phyloP scores from a whole-genome alignment of 2,888 invertebrate genomes.

The Tromatobia lineatoria region DNA sequence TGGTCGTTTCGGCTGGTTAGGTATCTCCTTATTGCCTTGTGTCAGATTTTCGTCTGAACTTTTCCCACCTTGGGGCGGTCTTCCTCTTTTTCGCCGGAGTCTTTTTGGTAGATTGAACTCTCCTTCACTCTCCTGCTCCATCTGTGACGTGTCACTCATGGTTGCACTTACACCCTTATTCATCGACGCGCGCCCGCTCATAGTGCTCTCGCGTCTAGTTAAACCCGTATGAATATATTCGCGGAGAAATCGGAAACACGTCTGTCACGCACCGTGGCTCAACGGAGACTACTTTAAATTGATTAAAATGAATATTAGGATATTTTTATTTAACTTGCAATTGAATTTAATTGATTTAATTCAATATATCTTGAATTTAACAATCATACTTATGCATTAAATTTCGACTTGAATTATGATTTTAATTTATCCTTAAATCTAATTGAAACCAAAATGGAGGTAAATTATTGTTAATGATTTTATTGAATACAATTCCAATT shows the following conservation, averaged over 20 bases:
- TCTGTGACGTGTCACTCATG: slow-evolving; percentile 17
- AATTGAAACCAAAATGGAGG: slow-evolving; percentile 88
- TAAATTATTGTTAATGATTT: slow-evolving; percentile 90
- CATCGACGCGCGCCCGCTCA: too few species aligned
- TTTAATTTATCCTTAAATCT: slow-evolving; percentile 79
- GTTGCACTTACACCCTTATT: too few species aligned
- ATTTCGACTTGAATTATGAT: slow-evolving; percentile 86
- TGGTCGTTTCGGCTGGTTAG: neutral
- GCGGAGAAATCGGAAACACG: too few species aligned
- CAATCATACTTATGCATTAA: slow-evolving; percentile 86
- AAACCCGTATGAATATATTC: too few species aligned
- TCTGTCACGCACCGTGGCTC: too few species aligned
- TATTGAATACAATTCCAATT: slow-evolving; percentile 87
- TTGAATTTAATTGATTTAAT: slow-evolving; percentile 68
- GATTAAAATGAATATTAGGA: slow-evolving; percentile 81
- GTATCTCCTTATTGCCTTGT: neutral
- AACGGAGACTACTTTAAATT: too few species aligned
- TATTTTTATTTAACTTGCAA: slow-evolving; percentile 67
- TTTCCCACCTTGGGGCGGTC: neutral
- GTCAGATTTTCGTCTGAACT: neutral
- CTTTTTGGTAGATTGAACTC: neutral
- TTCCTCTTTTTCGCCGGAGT: slow-evolving; percentile 81
- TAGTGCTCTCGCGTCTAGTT: too few species aligned
- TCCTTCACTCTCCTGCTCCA: neutral
- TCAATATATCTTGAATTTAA: slow-evolving; percentile 83